A percentile compares a stretch with the other conserved stretches of the same genome.
Conservation (phyloP, 1,140 invertebrate species). For the Drosophila bocqueti region DNA sequence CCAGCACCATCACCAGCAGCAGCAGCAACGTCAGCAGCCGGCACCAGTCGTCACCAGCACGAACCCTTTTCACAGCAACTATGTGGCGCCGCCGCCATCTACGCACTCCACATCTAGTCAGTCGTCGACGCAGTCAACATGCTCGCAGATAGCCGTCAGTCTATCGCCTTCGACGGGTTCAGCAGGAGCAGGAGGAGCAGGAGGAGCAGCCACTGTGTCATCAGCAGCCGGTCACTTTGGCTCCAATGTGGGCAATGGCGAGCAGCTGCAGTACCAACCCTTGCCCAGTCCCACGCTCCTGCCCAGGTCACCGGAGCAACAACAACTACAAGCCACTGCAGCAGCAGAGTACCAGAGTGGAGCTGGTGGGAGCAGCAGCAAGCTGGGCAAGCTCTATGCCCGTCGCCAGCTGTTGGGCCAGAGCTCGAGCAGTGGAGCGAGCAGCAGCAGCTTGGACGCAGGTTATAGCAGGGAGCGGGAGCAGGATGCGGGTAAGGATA, state of each 20-base stretch:
- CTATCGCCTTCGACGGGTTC: conserved; percentile 19
- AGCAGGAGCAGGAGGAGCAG: background rate
- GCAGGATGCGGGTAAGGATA: conserved; percentile 60
- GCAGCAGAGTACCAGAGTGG: conserved; percentile 22
- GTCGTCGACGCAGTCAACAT: conserved; percentile 80
- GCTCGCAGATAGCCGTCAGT: conserved; percentile 68
- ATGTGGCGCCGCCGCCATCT: conserved; percentile 70
- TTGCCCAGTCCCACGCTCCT: conserved; percentile 50
- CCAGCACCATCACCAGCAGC: conserved; percentile 23
- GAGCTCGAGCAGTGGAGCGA: conserved; percentile 45
- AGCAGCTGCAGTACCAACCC: conserved; percentile 73
- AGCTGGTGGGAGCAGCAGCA: background rate
- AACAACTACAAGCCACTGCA: background rate
- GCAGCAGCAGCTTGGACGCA: conserved; percentile 52
- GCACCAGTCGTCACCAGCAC: conserved; percentile 48
- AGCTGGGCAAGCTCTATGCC: conserved; percentile 75
- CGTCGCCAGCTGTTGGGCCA: conserved; percentile 68
- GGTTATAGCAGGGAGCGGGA: conserved; percentile 42
- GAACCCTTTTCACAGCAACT: conserved; percentile 79
- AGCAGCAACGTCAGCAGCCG: conserved; percentile 24
- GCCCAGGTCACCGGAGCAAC: conserved; percentile 35
- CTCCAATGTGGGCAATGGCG: conserved; percentile 25
- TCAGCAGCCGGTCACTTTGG: conserved; percentile 68
- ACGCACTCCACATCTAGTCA: conserved; percentile 84
- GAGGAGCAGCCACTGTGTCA: background rate